Evolutionary conservation across 2,888 invertebrate genomes (phyloP).

Genomic region (Chelonus formosanus): DNA sequence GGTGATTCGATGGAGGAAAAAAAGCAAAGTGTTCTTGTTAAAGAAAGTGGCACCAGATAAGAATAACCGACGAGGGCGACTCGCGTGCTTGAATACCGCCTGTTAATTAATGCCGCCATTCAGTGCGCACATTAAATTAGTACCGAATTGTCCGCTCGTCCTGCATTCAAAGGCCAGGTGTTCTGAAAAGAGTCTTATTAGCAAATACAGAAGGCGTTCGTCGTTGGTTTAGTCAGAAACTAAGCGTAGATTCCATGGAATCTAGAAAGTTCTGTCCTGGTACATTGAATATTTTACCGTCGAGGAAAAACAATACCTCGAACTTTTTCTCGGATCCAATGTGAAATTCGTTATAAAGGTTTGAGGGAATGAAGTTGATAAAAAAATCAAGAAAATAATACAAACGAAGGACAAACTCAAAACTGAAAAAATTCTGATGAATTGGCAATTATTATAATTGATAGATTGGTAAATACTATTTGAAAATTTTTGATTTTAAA

Average conservation of each 20-base stretch:
- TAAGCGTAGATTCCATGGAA: not conserved
- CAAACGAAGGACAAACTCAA: too few species aligned
- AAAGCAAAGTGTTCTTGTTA: slow-evolving; percentile 1
- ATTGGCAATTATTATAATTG: too few species aligned
- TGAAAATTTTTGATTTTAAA: too few species aligned
- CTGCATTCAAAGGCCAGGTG: slow-evolving; percentile 48
- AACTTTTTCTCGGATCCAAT: slow-evolving; percentile 20
- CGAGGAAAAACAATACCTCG: slow-evolving; percentile 18
- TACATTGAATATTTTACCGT: slow-evolving; percentile 15
- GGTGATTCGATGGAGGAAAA: not conserved
- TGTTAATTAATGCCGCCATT: slow-evolving; percentile 56
- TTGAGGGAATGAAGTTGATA: not conserved
- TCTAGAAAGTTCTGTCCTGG: slow-evolving; percentile 12
- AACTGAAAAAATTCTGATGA: too few species aligned
- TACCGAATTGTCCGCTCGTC: slow-evolving; percentile 47
- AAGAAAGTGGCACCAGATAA: slow-evolving; percentile 36
- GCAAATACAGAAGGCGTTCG: slow-evolving; percentile 41
- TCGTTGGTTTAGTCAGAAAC: not conserved
- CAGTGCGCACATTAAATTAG: slow-evolving; percentile 52
- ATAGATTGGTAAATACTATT: too few species aligned
- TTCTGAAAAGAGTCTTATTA: slow-evolving; percentile 52
- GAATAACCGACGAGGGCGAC: slow-evolving; percentile 35
- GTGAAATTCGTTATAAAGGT: slow-evolving; percentile 6
- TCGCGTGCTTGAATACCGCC: slow-evolving; percentile 47
- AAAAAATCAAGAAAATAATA: not conserved